Base-by-base conservation (phyloP, 2,888 invertebrate species). In the Cactoblastis cactorum region DNA sequence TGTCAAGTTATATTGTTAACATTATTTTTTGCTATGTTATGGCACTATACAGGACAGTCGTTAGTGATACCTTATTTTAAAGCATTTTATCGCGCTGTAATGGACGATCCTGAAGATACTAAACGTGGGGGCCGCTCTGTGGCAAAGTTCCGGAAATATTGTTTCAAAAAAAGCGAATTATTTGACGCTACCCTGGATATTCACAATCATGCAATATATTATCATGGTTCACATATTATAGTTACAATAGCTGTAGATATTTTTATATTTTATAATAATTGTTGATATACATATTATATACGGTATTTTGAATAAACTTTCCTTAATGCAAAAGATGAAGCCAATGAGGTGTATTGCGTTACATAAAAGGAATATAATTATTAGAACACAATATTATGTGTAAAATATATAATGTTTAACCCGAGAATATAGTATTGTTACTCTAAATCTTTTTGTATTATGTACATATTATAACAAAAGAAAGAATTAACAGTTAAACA, bases 131-230 rank as follows among this genome's bases (percentile, higher is more conserved):
- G n/a, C n/a, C n/a, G n/a, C n/a, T n/a, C 67, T 0, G 58, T 67
- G 34, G 45, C 79, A 2, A 65, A 74, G 0, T 83, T 85, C 48
- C 72, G 83, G 56, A 76, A 73, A 55, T 87, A 83, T 52, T 87
- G 87, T 59, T 87, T 86, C 49, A 77, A 72, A 51, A 87, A 84
- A 74, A 76, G 82, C 35, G 87, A 86, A 57, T 77, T 86, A 62
- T 83, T 86, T 56, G 77, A 82, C 34, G 69, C 60, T 3, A 56
- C 71, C 0, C 18, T 69, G n/a, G 72, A 67, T 18, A 71, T 53
- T 43, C 57, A 55, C 2, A 38, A 58, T 46, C 28, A 37, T 38
- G 53, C 28, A 15, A 24, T 17, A 3, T 17, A 11, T 8, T 22
- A 32, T 1, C 37, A 51, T 0, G 15, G 49, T 2, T 37, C 34